Conservation (phyloP, 1,140 invertebrate genomes). For the Sesamia nonagrioides region DNA sequence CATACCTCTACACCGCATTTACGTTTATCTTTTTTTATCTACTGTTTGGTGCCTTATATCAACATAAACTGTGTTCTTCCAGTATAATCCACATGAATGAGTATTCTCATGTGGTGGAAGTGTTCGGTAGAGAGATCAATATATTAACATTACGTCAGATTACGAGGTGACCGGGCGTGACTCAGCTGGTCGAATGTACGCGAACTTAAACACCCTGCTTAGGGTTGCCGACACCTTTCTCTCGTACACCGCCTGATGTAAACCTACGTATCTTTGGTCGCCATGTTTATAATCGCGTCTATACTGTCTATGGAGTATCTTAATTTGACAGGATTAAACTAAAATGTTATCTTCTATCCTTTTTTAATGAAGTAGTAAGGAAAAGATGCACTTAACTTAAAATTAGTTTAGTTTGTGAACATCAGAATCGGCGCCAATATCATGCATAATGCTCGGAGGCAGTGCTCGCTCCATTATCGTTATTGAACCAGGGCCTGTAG, state of each 20-base stretch:
- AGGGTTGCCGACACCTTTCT: constrained; percentile 18
- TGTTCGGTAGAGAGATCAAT: constrained; percentile 43
- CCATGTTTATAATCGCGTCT: too few species aligned
- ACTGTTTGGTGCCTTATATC: background rate
- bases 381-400: too few species aligned
- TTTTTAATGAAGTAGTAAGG: too few species aligned
- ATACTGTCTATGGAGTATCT: too few species aligned
- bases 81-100: constrained; percentile 22
- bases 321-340: too few species aligned
- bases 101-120: constrained; percentile 7
- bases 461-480: constrained; percentile 62
- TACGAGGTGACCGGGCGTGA: constrained; percentile 59
- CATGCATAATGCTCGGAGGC: background rate
- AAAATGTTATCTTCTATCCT: too few species aligned
- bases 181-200: constrained; percentile 51
- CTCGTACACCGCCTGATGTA: too few species aligned
- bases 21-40: constrained; percentile 1
- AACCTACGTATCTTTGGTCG: too few species aligned
- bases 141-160: constrained; percentile 62
- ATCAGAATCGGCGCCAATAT: too few species aligned
- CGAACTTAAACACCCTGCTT: constrained; percentile 18
- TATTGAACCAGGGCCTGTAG: constrained; percentile 68
- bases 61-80: constrained; percentile 10
- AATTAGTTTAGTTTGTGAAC: too few species aligned
- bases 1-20: too few species aligned